Evolutionary conservation across 1,140 invertebrate species (phyloP).

Genomic region (Rhyzopertha dominica): DNA sequence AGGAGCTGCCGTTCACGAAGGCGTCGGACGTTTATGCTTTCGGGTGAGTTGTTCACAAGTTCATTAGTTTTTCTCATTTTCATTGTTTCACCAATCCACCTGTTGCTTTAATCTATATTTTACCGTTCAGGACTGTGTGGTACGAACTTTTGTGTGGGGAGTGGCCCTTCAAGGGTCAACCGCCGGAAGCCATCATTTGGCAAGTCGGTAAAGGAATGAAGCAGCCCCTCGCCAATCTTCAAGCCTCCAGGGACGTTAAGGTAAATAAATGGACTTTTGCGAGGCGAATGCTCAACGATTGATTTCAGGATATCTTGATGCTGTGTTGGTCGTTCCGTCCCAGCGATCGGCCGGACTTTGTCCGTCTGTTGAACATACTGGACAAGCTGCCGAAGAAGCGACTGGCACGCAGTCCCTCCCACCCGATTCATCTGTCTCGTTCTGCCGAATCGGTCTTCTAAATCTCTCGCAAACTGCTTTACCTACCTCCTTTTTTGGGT

Average conservation of each 20-base stretch:
- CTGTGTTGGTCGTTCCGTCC: constrained; percentile 88
- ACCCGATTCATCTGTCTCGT: constrained; percentile 89
- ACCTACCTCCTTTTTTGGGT: not conserved
- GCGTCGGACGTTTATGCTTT: constrained; percentile 96
- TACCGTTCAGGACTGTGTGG: constrained; percentile 84
- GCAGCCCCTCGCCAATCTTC: constrained; percentile 88
- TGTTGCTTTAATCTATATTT: constrained; percentile 5
- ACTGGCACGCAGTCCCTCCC: constrained; percentile 92
- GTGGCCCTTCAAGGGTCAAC: constrained; percentile 91
- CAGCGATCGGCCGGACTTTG: constrained; percentile 85
- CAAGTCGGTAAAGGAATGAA: constrained; percentile 96
- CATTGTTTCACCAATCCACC: not conserved
- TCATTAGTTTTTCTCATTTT: not conserved
- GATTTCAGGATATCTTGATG: constrained; percentile 88
- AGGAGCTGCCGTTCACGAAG: constrained; percentile 86
- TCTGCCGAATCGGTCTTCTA: constrained; percentile 90
- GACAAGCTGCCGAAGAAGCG: constrained; percentile 91
- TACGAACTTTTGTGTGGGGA: constrained; percentile 95
- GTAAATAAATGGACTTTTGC: constrained; percentile 49
- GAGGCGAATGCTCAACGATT: too few species aligned
- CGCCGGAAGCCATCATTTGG: constrained; percentile 95
- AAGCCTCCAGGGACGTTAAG: constrained; percentile 94
- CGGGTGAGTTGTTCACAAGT: constrained; percentile 62
- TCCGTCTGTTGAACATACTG: constrained; percentile 74
- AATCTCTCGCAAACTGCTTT: constrained; percentile 37